phyloP scores from a whole-genome alignment of 92 coral and sea anemone species.

The Blastomussa wellsi region DNA sequence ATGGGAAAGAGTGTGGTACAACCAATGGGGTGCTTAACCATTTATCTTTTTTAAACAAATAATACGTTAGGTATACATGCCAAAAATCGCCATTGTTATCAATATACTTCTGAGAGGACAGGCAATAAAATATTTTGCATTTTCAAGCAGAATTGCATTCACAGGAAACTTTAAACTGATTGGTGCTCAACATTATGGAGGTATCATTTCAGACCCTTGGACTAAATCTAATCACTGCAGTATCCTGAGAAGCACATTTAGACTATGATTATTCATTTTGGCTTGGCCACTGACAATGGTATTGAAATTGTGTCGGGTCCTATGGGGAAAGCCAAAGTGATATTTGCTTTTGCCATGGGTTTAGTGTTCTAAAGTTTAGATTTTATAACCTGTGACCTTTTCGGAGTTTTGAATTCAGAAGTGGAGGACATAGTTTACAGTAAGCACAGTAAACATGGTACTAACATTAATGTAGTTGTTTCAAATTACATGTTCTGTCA shows the following conservation, averaged over 20 bases:
- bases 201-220: background rate
- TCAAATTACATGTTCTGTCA: background rate
- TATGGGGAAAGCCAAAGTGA: background rate
- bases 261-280: background rate
- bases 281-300: background rate
- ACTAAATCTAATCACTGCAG: background rate
- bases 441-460: background rate
- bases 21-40: too few species aligned
- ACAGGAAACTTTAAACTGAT: background rate
- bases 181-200: background rate
- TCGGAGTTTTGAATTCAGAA: slow-evolving; percentile 16
- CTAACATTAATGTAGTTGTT: background rate
- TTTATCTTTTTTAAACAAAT: too few species aligned
- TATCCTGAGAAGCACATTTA: background rate
- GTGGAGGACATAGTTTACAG: background rate
- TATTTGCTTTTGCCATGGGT: background rate
- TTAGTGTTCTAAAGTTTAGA: background rate
- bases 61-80: too few species aligned
- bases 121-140: background rate
- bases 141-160: background rate
- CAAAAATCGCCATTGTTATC: too few species aligned
- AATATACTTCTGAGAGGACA: background rate
- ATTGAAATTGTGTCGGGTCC: background rate
- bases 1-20: background rate
- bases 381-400: background rate